Conservation (phyloP, 2,888 invertebrate genomes). For the Spialia ferax region DNA sequence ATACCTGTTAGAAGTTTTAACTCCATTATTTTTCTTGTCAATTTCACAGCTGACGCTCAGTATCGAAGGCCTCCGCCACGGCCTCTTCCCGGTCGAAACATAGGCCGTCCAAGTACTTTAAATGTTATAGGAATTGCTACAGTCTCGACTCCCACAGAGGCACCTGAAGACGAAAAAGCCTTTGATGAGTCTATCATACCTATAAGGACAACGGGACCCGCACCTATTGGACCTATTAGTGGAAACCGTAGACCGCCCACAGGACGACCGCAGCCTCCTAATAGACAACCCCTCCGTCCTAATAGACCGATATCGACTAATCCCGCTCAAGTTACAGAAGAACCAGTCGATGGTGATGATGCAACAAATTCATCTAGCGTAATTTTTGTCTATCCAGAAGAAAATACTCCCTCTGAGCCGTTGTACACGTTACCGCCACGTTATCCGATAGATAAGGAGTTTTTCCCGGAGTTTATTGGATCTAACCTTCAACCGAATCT, state of each 20-base stretch:
- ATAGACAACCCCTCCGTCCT: background rate
- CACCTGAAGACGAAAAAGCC: background rate
- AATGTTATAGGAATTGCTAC: background rate
- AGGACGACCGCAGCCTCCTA: background rate
- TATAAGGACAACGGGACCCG: background rate
- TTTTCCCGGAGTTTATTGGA: background rate
- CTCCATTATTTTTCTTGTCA: constrained; percentile 2
- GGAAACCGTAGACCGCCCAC: background rate
- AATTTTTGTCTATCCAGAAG: constrained; percentile 42
- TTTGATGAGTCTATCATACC: background rate
- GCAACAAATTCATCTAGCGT: constrained; percentile 17
- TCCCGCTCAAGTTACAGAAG: background rate
- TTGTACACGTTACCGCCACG: constrained; percentile 16
- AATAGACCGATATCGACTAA: background rate
- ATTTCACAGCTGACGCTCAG: constrained; percentile 40
- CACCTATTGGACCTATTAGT: background rate
- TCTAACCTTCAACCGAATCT: background rate
- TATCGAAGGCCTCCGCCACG: constrained; percentile 22
- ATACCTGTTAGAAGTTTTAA: constrained; percentile 4
- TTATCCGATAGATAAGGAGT: background rate
- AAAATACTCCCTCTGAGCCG: constrained; percentile 1
- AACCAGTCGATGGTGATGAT: background rate
- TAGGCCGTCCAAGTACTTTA: background rate
- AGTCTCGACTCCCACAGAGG: background rate
- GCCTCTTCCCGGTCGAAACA: background rate